These are phyloP conservation scores for Macroteleia sp. DNA, from an alignment of 2,888 invertebrate species.

Conservation along the genomic window DNA sequence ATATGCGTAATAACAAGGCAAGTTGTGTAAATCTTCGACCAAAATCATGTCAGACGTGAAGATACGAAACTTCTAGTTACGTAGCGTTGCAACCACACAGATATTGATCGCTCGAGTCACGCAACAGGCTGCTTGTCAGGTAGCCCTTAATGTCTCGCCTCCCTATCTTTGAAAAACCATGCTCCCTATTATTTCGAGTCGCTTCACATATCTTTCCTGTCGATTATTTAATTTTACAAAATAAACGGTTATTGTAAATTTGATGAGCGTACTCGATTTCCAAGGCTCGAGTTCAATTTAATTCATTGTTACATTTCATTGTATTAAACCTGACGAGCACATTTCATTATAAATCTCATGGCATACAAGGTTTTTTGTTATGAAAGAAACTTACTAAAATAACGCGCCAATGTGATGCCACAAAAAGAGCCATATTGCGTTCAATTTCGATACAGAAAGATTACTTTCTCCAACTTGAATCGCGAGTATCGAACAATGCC, in stretches of 20 bases:
- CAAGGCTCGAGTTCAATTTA: no score
- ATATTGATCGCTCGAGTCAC: constrained; percentile 80
- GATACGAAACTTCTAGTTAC: constrained; percentile 65
- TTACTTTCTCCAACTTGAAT: background rate
- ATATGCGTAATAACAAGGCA: constrained; percentile 23
- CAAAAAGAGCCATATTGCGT: no score
- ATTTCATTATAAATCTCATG: no score
- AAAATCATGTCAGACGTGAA: constrained; percentile 64
- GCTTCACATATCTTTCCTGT: background rate
- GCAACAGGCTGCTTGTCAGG: constrained; percentile 79
- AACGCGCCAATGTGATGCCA: no score
- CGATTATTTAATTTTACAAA: background rate
- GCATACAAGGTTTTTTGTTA: no score
- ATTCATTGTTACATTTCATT: no score
- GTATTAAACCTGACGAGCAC: no score
- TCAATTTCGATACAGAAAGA: constrained; percentile 1
- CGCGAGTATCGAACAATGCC: background rate
- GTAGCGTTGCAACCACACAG: constrained; percentile 72
- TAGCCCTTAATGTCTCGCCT: constrained; percentile 43
- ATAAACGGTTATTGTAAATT: background rate
- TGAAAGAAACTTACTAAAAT: no score
- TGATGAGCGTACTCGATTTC: no score
- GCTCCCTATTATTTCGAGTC: constrained; percentile 22
- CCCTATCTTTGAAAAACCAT: constrained; percentile 48
- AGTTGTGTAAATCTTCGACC: constrained; percentile 54